phyloP scores from a whole-genome alignment of 2,797 vertebrate genomes.

The Ciconia nigra region DNA sequence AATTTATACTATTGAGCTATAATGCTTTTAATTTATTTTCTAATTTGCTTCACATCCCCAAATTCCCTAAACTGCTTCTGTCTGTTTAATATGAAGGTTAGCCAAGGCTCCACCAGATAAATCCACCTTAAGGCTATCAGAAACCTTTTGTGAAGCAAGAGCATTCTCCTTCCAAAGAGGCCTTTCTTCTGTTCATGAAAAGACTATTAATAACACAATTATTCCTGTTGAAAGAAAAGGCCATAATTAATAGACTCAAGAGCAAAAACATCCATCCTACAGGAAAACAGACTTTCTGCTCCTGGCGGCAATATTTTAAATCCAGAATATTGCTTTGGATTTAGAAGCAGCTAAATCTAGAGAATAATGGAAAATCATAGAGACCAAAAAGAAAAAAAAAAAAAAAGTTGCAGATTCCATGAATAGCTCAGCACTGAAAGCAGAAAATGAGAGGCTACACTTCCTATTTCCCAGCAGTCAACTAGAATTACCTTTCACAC shows the following conservation, averaged over 20 bases:
- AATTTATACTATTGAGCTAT: conserved; percentile 69
- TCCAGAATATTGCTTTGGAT: conserved; percentile 41
- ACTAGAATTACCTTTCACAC: conserved; percentile 35
- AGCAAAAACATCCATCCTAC: conserved; percentile 2
- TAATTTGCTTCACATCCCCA: conserved; percentile 69
- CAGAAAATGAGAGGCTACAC: conserved; percentile 23
- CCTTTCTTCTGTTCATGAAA: conserved; percentile 71
- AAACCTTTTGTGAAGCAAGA: conserved; percentile 69
- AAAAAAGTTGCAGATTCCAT: background rate
- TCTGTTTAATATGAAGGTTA: conserved; percentile 68
- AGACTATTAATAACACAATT: conserved; percentile 73
- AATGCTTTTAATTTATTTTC: conserved; percentile 73
- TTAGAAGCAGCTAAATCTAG: conserved; percentile 19
- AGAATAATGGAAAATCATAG: conserved; percentile 46
- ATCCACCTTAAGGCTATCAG: conserved; percentile 72
- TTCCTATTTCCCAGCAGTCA: conserved; percentile 18
- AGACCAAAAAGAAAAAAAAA: background rate
- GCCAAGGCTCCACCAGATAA: conserved; percentile 63
- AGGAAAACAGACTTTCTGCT: conserved; percentile 13
- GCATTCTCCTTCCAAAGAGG: conserved; percentile 61
- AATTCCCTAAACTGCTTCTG: conserved; percentile 65
- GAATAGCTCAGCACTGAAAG: conserved; percentile 20
- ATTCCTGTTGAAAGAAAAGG: conserved; percentile 67
- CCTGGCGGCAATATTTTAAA: conserved; percentile 42
- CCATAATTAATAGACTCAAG: conserved; percentile 67